These are phyloP conservation scores for Anguilla megastoma DNA, from an alignment of 2,797 vertebrate genomes.

Conservation along the genomic window DNA sequence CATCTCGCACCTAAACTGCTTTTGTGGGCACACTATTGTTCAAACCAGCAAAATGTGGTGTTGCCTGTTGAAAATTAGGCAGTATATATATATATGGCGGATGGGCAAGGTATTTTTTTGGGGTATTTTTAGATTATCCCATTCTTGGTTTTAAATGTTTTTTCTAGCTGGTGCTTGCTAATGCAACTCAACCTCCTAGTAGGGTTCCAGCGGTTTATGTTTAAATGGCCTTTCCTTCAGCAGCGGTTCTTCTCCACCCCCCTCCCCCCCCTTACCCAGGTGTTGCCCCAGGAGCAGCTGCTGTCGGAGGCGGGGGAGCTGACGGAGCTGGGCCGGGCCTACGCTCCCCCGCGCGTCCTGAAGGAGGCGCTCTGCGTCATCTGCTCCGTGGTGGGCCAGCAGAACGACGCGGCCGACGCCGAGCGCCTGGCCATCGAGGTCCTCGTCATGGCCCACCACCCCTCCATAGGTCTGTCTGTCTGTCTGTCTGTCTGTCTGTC, in stretches of 20 bases:
- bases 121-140: neutral
- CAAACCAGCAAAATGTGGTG: neutral
- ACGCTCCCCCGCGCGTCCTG: constrained; percentile 80
- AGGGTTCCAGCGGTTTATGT: neutral
- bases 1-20: neutral
- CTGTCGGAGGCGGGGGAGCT: constrained; percentile 82
- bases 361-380: constrained; percentile 82
- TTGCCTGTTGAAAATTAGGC: neutral
- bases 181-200: neutral
- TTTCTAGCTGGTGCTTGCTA: neutral
- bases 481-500: neutral
- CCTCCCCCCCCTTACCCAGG: constrained; percentile 59
- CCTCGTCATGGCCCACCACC: constrained; percentile 87
- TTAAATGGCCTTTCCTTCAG: neutral
- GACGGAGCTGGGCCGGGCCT: constrained; percentile 80
- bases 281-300: constrained; percentile 80
- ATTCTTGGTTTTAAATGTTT: neutral
- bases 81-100: neutral
- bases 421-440: constrained; percentile 85
- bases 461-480: constrained; percentile 80
- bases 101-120: neutral
- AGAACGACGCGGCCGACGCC: constrained; percentile 73
- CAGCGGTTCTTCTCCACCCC: neutral
- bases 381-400: constrained; percentile 79
- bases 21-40: neutral